phyloP scores from a whole-genome alignment of 2,888 invertebrate species.

The Erpobdella octoculata region DNA sequence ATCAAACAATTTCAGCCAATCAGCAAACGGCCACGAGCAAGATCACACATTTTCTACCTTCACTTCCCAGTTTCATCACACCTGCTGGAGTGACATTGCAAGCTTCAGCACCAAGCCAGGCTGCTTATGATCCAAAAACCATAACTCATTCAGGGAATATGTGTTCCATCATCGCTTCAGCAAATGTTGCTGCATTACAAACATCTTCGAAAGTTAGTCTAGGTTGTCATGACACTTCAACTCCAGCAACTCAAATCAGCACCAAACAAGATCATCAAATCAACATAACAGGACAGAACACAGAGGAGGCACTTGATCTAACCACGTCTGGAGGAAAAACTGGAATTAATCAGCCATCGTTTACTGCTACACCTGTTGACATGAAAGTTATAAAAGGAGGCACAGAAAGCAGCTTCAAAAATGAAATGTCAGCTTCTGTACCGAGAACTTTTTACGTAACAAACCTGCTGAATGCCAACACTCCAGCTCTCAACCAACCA shows the following conservation, averaged over 20 bases:
- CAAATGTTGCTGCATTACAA: neutral
- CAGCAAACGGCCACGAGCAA: neutral
- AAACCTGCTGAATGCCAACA: neutral
- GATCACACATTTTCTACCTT: neutral
- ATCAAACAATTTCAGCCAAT: too few species aligned
- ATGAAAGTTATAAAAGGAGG: too few species aligned
- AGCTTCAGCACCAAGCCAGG: neutral
- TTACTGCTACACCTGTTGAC: too few species aligned
- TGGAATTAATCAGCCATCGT: too few species aligned
- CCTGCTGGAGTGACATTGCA: neutral
- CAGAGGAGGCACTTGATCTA: neutral
- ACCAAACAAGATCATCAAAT: neutral
- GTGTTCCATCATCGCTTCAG: neutral
- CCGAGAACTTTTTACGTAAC: neutral
- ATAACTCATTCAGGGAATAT: too few species aligned
- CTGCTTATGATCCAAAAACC: neutral
- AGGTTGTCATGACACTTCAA: neutral
- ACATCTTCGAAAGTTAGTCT: neutral
- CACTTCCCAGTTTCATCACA: neutral
- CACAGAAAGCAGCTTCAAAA: too few species aligned
- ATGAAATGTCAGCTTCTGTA: neutral
- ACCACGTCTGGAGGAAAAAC: neutral
- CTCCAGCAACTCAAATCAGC: neutral
- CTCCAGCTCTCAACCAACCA: neutral
- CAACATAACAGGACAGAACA: too few species aligned